phyloP scores from a whole-genome alignment of 2,888 invertebrate genomes.

The Deilephila elpenor region DNA sequence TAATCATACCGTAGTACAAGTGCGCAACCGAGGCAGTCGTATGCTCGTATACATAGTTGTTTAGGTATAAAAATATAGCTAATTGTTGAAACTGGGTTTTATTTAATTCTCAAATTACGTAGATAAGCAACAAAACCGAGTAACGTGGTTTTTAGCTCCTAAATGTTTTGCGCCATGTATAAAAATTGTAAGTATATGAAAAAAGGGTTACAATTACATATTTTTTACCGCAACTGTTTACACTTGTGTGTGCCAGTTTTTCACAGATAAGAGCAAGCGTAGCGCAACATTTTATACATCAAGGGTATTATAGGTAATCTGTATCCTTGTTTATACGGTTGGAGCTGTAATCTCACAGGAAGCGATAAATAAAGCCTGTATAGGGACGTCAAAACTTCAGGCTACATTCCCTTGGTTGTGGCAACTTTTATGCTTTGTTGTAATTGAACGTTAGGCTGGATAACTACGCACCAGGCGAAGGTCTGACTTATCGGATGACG shows the following conservation, averaged over 20 bases:
- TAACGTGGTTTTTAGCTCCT: too few relatives aligned
- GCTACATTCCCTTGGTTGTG: slow-evolving; percentile 56
- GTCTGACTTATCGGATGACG: slow-evolving; percentile 27
- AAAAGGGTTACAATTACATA: slow-evolving; percentile 30
- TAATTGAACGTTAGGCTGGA: slow-evolving; percentile 54
- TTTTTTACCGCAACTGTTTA: slow-evolving; percentile 39
- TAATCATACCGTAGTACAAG: too few relatives aligned
- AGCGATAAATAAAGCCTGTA: slow-evolving; percentile 62
- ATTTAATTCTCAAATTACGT: too few relatives aligned
- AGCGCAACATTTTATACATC: slow-evolving; percentile 57
- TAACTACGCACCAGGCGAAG: slow-evolving; percentile 41
- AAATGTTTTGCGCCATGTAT: too few relatives aligned
- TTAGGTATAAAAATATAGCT: too few relatives aligned
- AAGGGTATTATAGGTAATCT: slow-evolving; percentile 50
- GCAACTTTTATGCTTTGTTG: slow-evolving; percentile 61
- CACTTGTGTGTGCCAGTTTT: slow-evolving; percentile 37
- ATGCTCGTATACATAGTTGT: too few relatives aligned
- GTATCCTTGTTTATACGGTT: slow-evolving; percentile 58
- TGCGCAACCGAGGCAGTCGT: too few relatives aligned
- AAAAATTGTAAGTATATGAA: not conserved
- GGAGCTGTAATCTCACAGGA: slow-evolving; percentile 62
- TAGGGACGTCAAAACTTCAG: slow-evolving; percentile 57
- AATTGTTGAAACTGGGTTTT: too few relatives aligned
- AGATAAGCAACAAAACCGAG: too few relatives aligned
- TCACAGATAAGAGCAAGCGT: slow-evolving; percentile 48